Conservation (phyloP, 1,140 invertebrate genomes). For the Drosophila pachea region DNA sequence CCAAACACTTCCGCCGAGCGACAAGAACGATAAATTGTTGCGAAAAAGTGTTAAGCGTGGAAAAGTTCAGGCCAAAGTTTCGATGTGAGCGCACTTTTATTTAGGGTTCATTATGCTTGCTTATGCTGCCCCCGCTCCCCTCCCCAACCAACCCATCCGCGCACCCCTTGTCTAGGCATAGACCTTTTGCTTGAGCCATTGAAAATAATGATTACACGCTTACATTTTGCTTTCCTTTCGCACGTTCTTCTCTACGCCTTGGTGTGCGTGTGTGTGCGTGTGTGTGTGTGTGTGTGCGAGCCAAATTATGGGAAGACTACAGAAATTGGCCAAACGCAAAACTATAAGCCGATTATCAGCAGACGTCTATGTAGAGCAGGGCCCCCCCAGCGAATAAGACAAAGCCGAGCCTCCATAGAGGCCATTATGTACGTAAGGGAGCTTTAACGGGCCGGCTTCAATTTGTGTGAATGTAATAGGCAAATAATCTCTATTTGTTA, state of each 20-base stretch:
- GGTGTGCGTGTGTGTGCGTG: constrained; percentile 7
- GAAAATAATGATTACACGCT: constrained; percentile 62
- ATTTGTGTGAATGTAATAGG: too few species aligned
- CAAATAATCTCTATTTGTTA: too few species aligned
- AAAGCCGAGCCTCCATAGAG: neutral
- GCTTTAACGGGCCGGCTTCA: too few species aligned
- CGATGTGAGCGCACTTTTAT: constrained; percentile 56
- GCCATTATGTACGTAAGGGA: too few species aligned
- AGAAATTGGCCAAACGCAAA: constrained; percentile 52
- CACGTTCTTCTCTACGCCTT: neutral
- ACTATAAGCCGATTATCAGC: constrained; percentile 65
- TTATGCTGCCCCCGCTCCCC: constrained; percentile 19
- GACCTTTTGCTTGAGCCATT: constrained; percentile 44
- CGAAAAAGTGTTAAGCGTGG: constrained; percentile 64
- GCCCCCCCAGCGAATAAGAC: neutral
- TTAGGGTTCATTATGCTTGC: constrained; percentile 65
- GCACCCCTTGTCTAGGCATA: neutral
- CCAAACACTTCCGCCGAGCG: constrained; percentile 59
- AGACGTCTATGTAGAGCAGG: constrained; percentile 22
- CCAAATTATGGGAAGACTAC: constrained; percentile 44
- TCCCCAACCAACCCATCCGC: neutral
- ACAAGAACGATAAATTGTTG: constrained; percentile 67
- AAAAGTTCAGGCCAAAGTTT: constrained; percentile 63
- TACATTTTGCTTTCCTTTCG: constrained; percentile 49
- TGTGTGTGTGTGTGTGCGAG: constrained; percentile 22